Conservation (phyloP, 2,888 invertebrate genomes). For the Dioctria linearis region DNA sequence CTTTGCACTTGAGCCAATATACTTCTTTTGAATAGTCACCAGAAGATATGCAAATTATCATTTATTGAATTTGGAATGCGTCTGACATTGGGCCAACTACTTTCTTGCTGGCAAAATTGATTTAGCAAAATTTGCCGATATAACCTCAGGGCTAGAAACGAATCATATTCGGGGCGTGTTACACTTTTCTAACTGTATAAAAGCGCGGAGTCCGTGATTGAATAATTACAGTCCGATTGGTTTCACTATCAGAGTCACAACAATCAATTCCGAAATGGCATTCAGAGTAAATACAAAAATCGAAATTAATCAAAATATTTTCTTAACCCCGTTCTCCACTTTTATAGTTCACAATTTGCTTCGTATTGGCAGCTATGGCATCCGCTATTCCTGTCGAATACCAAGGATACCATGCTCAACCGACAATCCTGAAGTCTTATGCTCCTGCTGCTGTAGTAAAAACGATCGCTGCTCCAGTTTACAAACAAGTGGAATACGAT, state of each 20-base stretch:
- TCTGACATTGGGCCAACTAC: not conserved
- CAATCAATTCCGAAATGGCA: not conserved
- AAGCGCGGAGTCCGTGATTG: not conserved
- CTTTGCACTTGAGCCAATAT: too few species aligned
- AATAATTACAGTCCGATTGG: not conserved
- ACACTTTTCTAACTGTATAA: constrained; percentile 8
- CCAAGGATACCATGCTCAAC: not conserved
- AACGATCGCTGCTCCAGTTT: constrained; percentile 49
- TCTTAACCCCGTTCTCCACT: not conserved
- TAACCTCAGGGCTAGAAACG: not conserved
- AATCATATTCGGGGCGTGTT: not conserved
- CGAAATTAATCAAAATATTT: not conserved
- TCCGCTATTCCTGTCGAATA: not conserved
- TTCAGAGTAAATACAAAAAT: not conserved
- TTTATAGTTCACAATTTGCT: not conserved
- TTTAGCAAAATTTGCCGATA: not conserved
- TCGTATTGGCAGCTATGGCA: not conserved
- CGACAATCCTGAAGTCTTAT: constrained; percentile 12
- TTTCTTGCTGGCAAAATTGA: not conserved
- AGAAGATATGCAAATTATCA: too few species aligned
- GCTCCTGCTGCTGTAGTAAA: constrained; percentile 54
- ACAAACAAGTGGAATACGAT: constrained; percentile 53
- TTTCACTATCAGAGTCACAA: not conserved
- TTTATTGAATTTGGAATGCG: not conserved
- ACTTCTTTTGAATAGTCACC: too few species aligned